Base-by-base conservation (phyloP, 2,888 invertebrate species). In the Pyrocoelia pectoralis region DNA sequence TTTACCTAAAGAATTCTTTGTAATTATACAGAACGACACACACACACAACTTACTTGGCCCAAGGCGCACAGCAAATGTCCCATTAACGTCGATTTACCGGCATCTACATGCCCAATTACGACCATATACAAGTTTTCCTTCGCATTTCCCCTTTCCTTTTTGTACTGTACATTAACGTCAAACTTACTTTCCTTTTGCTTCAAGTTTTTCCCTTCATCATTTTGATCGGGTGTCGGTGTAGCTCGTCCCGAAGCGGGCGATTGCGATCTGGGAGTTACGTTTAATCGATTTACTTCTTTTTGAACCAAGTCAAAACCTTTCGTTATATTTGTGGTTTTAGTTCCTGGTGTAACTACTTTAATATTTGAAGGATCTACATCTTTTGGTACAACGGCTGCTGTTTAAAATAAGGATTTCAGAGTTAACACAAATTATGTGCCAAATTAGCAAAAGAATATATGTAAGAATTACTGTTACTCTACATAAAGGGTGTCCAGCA, bases 101-200 rank as follows among this genome's bases (percentile, higher is more conserved):
- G 97, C 97, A 84, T 97, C 99, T 1, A 99, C 99, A 84, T 99
- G 99, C 8, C 94, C 99, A 78, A 94, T 91, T 8, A 95, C 94
- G 66, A 97, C 94, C 83, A 98, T 88, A 77, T 97, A 95, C 62
- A 98, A 84, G 76, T 94, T 90, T 33, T 92, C 92, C 76, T 97
- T 97, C 12, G 87, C 87, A n/a, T 86, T 85, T 0, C 91, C 89
- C 70, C 95, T 87, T 76, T 93, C 92, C 73, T 87, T 89, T 52
- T 86, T 83, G 74, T 90, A 95, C 70, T 90, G 84, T 43, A 83
- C 82, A 41, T 84, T 77, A 0, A 88, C 86, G 75, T 89, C 88
- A 13, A 81, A 69, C 78, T 85, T 88, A 48, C 82, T 85, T 64
- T 88, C 87, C 64, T 82, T 85, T 1, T 77, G 73, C 77, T 84